Conservation (phyloP, 2,888 invertebrate species). For the Schizotus pectinicornis region DNA sequence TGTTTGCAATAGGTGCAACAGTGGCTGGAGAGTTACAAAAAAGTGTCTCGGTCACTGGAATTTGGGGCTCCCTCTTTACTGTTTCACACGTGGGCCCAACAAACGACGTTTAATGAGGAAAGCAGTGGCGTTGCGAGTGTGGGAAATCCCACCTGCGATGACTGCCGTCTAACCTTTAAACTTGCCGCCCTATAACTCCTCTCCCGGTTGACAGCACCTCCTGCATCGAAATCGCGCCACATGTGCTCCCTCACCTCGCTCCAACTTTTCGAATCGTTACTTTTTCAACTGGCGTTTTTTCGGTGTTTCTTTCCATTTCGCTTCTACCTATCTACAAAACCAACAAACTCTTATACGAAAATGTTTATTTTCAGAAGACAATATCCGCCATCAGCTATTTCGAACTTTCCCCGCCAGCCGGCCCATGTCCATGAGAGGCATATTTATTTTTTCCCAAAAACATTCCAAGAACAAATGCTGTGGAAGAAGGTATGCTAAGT, state of each 20-base stretch:
- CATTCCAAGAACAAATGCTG: conserved; percentile 42
- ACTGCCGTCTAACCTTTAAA: conserved; percentile 14
- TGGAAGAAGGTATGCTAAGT: conserved; percentile 11
- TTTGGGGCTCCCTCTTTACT: neutral
- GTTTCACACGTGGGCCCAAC: conserved; percentile 2
- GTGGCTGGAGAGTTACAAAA: conserved; percentile 24
- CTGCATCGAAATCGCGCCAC: neutral
- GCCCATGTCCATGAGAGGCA: conserved; percentile 41
- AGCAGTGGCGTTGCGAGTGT: neutral
- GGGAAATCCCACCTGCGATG: conserved; percentile 17
- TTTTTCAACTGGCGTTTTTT: neutral
- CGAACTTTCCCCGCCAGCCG: conserved; percentile 36
- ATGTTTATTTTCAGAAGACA: conserved; percentile 9
- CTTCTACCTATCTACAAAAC: conserved; percentile 9
- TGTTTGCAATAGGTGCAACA: too few species aligned
- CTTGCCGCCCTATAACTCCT: conserved; percentile 9
- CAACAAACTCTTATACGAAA: conserved; percentile 6
- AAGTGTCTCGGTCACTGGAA: conserved; percentile 36
- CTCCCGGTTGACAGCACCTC: neutral
- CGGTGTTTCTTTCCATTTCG: conserved; percentile 1
- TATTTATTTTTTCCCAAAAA: conserved; percentile 52
- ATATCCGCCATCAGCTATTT: conserved; percentile 1
- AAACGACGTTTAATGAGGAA: neutral
- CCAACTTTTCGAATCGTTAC: neutral
- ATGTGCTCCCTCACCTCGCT: neutral